A percentile compares a stretch with the other conserved stretches of the same genome.
Conservation (phyloP, 2,797 vertebrate genomes). For the Benthosema pterotum region DNA sequence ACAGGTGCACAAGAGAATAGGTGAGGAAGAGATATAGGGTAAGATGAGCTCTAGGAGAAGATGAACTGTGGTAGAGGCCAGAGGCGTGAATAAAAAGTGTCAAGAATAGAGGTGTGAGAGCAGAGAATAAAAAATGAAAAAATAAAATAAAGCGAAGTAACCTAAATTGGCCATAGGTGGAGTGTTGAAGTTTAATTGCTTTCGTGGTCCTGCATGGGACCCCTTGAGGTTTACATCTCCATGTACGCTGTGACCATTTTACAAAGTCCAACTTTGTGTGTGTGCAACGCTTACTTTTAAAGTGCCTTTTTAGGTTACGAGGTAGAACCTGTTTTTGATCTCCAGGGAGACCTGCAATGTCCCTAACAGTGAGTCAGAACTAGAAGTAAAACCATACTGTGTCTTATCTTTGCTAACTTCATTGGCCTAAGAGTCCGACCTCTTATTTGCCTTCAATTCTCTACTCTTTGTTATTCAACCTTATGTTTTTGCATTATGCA, state of each 20-base stretch:
- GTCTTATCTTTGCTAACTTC: constrained; percentile 36
- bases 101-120: constrained; percentile 11
- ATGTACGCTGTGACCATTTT: too few relatives aligned
- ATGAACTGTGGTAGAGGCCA: constrained; percentile 15
- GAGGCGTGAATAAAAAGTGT: constrained; percentile 15
- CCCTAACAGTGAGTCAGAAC: constrained; percentile 33
- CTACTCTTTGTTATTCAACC: constrained; percentile 8
- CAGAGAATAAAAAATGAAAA: background rate
- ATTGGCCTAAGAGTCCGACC: constrained; percentile 27
- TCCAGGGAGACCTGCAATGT: background rate
- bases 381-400: constrained; percentile 11
- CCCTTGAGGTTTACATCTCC: too few relatives aligned
- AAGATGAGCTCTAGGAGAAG: background rate
- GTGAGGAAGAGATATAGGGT: constrained; percentile 10
- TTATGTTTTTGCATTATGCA: constrained; percentile 9
- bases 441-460: constrained; percentile 36
- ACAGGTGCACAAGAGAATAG: constrained; percentile 19
- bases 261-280: too few relatives aligned
- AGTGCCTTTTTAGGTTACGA: too few relatives aligned
- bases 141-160: background rate
- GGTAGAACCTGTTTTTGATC: background rate
- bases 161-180: background rate
- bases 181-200: constrained; percentile 9
- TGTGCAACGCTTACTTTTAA: too few relatives aligned
- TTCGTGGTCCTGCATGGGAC: too few relatives aligned